Base-by-base conservation (phyloP, 2,113 vertebrate species). In the Dipodomys spectabilis region DNA sequence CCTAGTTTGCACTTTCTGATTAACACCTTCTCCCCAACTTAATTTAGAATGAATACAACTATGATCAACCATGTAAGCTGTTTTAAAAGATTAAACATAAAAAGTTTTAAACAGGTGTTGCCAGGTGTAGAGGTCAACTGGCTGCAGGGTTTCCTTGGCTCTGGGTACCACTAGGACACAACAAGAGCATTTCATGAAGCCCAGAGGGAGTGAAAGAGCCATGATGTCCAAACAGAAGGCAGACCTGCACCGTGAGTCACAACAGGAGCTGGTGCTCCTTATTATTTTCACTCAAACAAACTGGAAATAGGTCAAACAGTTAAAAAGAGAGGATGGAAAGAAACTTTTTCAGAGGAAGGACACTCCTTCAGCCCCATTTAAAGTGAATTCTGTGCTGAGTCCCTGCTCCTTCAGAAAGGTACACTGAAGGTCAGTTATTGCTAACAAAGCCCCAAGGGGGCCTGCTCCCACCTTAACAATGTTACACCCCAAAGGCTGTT, bases 311-410 rank as follows among this genome's bases (percentile, higher is more conserved):
- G 93, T 86, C 87, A 28, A 86, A 86, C 32, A 86, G 74, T 65
- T 72, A 67, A 22, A 83, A 91, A 75, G 69, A 74, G 78, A 95
- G 78, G 79, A 74, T 23, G 65, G 91, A 85, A 62, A 92, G 73
- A 62, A 11, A 57, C 62, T 77, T 85, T 92, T 82, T 62, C 82
- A 82, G 0, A 88, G 82, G 65, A 89, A 82, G 79, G 92, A 65
- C n/a, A n/a, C 83, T 80, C 94, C 95, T 92, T 89, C 86, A 69
- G 91, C 91, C 82, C 94, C 79, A 0, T 71, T 44, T 94, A 92
- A 96, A 97, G 93, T 94, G 94, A 94, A 35, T 82, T 90, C 95
- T 89, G 93, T 96, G 95, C 96, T n/a, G 13, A 92, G 91, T 94
- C 81, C 89, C 86, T 94, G 95, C 89, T 90, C 93, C 93, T 85